These are phyloP conservation scores for Mesocricetus auratus DNA, from an alignment of 2,113 vertebrate species.

Conservation along the genomic window DNA sequence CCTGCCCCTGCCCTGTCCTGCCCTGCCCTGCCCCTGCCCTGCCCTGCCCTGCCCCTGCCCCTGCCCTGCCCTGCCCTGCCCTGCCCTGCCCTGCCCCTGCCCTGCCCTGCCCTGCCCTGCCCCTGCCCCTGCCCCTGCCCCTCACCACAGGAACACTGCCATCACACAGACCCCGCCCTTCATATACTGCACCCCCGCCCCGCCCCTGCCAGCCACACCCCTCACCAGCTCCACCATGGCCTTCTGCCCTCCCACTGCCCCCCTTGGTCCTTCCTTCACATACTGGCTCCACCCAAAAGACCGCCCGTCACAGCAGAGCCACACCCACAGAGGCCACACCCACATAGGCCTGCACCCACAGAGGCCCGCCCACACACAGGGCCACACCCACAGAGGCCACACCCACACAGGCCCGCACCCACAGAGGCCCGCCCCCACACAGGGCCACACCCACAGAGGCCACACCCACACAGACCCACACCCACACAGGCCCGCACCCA, in stretches of 20 bases:
- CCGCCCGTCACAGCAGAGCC: neutral
- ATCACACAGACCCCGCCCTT: neutral
- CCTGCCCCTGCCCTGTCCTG: too few relatives aligned
- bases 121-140: neutral
- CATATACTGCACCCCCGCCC: neutral
- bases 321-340: neutral
- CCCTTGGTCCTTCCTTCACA: neutral
- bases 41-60: neutral
- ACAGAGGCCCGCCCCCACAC: neutral
- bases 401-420: neutral
- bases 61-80: neutral
- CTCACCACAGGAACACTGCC: neutral
- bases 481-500: neutral
- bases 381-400: too few relatives aligned
- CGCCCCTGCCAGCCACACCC: neutral
- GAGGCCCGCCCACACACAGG: neutral
- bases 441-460: neutral
- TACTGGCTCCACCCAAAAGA: neutral
- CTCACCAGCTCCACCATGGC: neutral
- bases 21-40: neutral
- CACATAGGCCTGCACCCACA: neutral
- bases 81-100: neutral
- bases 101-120: too few relatives aligned
- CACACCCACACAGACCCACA: too few relatives aligned
- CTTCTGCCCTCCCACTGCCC: neutral